phyloP scores from a whole-genome alignment of 2,113 vertebrate species.

The Hemichromis elongatus region DNA sequence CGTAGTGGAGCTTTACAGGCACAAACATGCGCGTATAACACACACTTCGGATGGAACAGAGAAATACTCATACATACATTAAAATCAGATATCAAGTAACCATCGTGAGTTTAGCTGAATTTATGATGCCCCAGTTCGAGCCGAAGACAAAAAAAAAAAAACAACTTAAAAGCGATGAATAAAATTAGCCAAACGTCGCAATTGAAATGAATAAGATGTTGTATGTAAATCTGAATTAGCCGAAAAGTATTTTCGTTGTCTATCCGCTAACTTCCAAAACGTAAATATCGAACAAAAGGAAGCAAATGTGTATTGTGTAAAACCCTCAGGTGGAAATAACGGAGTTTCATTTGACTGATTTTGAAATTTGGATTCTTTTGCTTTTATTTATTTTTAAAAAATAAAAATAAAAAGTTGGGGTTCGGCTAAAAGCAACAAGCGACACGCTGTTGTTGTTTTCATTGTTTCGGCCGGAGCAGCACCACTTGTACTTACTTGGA shows the following conservation, averaged over 20 bases:
- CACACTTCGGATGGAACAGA: not conserved
- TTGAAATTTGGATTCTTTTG: not conserved
- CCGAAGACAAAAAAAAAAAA: not conserved
- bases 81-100: not conserved
- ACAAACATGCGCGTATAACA: not conserved
- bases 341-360: not conserved
- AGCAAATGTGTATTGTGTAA: not conserved
- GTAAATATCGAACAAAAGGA: constrained; percentile 39
- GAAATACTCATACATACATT: not conserved
- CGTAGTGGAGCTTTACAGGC: not conserved
- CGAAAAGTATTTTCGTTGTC: rapidly evolving
- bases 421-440: constrained; percentile 46
- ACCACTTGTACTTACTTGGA: constrained; percentile 86
- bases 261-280: not conserved
- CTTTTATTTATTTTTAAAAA: not conserved
- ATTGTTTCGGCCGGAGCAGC: constrained; percentile 68
- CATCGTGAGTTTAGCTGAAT: not conserved
- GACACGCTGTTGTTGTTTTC: constrained; percentile 70
- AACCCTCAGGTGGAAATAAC: not conserved
- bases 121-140: not conserved
- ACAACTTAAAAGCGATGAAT: not conserved
- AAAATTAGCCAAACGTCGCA: not conserved
- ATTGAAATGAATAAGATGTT: rapidly evolving
- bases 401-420: not conserved
- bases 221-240: too few species aligned